Evolutionary conservation across 2,113 vertebrate species (phyloP).

Genomic region (Salvelinus namaycush): DNA sequence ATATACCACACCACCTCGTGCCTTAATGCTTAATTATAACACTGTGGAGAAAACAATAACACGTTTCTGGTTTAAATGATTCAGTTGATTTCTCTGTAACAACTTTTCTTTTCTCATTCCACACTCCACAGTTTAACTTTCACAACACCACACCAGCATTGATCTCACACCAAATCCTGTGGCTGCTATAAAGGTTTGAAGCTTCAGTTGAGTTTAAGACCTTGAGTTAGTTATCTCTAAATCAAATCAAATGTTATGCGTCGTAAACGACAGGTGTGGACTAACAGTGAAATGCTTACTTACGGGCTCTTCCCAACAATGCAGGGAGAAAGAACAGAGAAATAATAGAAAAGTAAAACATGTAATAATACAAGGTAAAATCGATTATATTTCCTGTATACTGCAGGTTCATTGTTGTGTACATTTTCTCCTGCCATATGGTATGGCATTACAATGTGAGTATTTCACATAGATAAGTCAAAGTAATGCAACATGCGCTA

Average conservation of each 20-base stretch:
- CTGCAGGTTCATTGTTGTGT: neutral
- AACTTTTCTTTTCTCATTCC: too few relatives aligned
- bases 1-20: too few relatives aligned
- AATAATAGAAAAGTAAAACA: too few relatives aligned
- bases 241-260: too few relatives aligned
- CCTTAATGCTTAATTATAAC: neutral
- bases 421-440: neutral
- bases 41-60: neutral
- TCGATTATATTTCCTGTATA: slow-evolving; percentile 23
- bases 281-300: too few relatives aligned
- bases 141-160: neutral
- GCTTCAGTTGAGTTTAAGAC: slow-evolving; percentile 16
- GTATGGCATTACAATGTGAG: neutral
- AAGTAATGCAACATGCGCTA: neutral
- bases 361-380: too few relatives aligned
- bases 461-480: neutral
- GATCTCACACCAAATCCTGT: neutral
- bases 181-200: slow-evolving; percentile 22
- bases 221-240: neutral
- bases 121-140: neutral
- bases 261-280: too few relatives aligned
- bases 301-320: accelerated
- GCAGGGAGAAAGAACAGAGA: too few relatives aligned
- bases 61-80: neutral
- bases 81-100: too few relatives aligned